These are phyloP conservation scores for Mamestra configurata DNA, from an alignment of 1,140 invertebrate genomes.

Conservation along the genomic window DNA sequence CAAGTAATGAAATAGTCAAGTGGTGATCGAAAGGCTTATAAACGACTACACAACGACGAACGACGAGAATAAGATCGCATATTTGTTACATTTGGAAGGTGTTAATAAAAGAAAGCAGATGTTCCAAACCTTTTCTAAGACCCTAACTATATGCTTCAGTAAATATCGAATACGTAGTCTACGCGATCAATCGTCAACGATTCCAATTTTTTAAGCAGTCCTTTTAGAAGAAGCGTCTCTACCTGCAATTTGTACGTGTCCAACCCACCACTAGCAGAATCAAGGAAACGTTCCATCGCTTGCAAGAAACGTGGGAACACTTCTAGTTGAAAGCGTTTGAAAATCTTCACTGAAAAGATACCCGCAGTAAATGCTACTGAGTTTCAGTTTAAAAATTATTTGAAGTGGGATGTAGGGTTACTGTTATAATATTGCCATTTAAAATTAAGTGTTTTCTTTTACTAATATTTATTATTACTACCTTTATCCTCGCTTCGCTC, in stretches of 20 bases:
- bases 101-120: background rate
- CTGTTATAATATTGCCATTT: too few species aligned
- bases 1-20: too few species aligned
- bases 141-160: slow-evolving; percentile 2
- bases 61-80: too few species aligned
- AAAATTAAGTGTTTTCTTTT: too few species aligned
- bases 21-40: too few species aligned
- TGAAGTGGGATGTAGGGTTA: too few species aligned
- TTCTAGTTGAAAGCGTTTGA: slow-evolving; percentile 30
- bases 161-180: slow-evolving; percentile 20
- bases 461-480: too few species aligned
- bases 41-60: too few species aligned
- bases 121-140: background rate
- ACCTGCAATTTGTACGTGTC: slow-evolving; percentile 48
- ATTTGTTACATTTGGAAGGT: background rate
- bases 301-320: slow-evolving; percentile 36
- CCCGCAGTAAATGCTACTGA: background rate
- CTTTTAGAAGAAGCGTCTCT: slow-evolving; percentile 23
- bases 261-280: slow-evolving; percentile 33
- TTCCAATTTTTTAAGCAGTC: slow-evolving; percentile 46
- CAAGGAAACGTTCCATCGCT: slow-evolving; percentile 41
- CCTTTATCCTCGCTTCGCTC: too few species aligned
- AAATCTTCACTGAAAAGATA: background rate
- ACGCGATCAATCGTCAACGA: slow-evolving; percentile 38
- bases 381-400: background rate